A percentile compares a stretch with the other conserved stretches of the same genome.
These are phyloP conservation scores for Camelus dromedarius DNA, from an alignment of 2,113 vertebrate genomes.

Conservation along the genomic window DNA sequence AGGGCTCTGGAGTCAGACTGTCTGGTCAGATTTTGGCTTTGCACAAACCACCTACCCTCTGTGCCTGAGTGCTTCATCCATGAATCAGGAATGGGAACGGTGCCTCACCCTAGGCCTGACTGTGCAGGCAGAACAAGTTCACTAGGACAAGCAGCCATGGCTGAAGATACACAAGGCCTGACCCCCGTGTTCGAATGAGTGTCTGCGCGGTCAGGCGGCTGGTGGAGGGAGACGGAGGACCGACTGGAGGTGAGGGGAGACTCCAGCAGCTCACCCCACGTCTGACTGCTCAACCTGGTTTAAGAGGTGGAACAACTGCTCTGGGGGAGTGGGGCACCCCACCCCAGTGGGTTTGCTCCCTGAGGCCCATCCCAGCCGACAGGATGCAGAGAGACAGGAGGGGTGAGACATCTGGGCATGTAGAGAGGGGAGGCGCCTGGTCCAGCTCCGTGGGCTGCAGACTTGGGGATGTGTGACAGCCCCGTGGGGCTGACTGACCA, in stretches of 20 bases:
- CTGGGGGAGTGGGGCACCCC: neutral
- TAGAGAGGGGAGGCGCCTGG: neutral
- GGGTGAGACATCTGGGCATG: fast-evolving
- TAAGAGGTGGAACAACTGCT: neutral
- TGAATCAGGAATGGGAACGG: fast-evolving
- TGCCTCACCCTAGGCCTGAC: neutral
- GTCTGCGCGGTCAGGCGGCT: fast-evolving
- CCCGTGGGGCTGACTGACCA: fast-evolving
- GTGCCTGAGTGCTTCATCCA: neutral
- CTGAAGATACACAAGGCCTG: neutral
- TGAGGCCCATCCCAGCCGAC: neutral
- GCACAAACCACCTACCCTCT: neutral
- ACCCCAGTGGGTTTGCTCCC: neutral
- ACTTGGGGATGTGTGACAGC: neutral
- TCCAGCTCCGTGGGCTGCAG: neutral
- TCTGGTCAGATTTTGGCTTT: neutral
- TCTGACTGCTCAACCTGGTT: neutral
- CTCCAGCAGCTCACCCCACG: neutral
- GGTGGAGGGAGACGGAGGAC: neutral
- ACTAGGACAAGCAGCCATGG: neutral
- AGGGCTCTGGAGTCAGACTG: neutral
- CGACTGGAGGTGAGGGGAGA: neutral
- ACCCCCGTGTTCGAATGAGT: neutral
- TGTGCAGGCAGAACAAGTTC: fast-evolving
- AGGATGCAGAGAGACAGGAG: neutral